Base-by-base conservation (phyloP, 2,888 invertebrate species). In the Tuta absoluta region DNA sequence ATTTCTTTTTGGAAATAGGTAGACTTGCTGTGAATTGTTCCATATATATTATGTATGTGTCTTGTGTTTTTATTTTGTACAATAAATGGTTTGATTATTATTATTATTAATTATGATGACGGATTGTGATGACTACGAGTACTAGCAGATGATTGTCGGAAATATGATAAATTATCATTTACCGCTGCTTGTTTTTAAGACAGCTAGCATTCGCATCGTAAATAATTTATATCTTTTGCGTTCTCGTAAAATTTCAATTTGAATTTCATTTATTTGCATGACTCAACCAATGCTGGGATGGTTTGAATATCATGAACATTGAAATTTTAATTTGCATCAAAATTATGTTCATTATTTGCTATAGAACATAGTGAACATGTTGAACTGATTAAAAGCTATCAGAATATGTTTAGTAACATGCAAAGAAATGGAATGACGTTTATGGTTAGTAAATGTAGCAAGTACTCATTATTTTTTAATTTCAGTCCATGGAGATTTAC, bases 241-340 rank as follows among this genome's bases (percentile, higher is more conserved):
- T 23, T n/a, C 37, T 62, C 57, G 41, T 65, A 51, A 65, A 65
- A 59, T 64, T 49, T n/a, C 24, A 21, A 51, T 49, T 65, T 65
- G 65, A 72, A 75, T 72, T 74, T 73, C 71, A 72, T 74, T 76
- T 75, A 67, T 70, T 72, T 68, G 65, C 62, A 57, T 68, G 72
- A 70, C 69, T 69, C 65, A 70, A 68, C 64, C 65, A 66, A 59
- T 38, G 45, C 59, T 67, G 68, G 56, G 63, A 74, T 72, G 69
- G 67, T 66, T 69, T 23, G 17, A 38, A 59, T 28, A 24, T 11
- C 11, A 21, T 41, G 0, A 41, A 57, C n/a, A 58, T 37, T 24
- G 17, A 37, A 45, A 45, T 56, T 56, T 14, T 23, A 21, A 51
- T 51, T 51, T 23, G 21, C 21, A 21, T 19, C 14, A n/a, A 41